Base-by-base conservation (phyloP, 2,113 vertebrate species). In the Spea bombifrons region DNA sequence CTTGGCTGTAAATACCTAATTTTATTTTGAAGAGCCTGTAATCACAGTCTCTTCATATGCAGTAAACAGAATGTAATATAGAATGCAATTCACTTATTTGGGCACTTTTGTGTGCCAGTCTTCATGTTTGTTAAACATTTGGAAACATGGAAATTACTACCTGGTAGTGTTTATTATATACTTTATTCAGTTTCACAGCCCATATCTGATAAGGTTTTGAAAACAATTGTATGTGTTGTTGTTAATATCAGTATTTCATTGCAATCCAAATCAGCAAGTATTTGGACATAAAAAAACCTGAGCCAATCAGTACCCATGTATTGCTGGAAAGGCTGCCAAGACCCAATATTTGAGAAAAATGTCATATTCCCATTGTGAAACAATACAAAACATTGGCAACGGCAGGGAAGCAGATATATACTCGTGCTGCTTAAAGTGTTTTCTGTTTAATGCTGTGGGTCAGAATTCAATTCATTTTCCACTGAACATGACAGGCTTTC, bases 281-380 rank as follows among this genome's bases (percentile, higher is more conserved):
- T 52, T 30, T 52, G 50, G 50, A 52, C 50, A 7, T 52, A 10
- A 1, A 52, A n/a, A 52, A 52, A 52, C 9, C 7, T 68, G 44
- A 48, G 44, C 10, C 46, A 68, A 52, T 48, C 15, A 68, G 47
- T 49, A 69, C 45, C n/a, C 47, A 30, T 48, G 16, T n/a, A 17
- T 70, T 16, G 67, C 67, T 30, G 49, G 13, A 7, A 49, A 70
- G 49, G 47, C 67, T 70, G 47, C 44, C n/a, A 30, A 30, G 30
- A 50, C 67, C 49, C 4, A 47, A 49, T 16, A 70, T 16, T 48
- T 70, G 15, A 70, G 47, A 70, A 49, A 70, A 50, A 70, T 16
- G 47, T 45, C 46, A 68, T 47, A 68, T 46, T 70, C 49, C 67
- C n/a, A 70, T 70, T 50, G 67, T 70, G 67, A 50, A 49, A 46